Conservation (phyloP, 2,888 invertebrate species). For the Brachylomia viminalis region DNA sequence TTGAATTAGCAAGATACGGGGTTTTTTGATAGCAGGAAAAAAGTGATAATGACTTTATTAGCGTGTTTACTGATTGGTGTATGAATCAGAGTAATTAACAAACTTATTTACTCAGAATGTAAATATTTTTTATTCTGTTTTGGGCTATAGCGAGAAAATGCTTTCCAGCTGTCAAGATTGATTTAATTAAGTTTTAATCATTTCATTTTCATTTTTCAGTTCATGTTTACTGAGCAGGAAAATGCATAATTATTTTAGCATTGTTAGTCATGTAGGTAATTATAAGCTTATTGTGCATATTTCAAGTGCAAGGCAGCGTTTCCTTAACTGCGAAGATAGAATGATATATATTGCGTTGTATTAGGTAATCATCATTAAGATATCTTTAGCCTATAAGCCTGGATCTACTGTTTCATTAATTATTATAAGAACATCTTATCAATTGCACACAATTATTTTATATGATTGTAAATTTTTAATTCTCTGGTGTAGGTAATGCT, state of each 20-base stretch:
- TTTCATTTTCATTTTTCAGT: too few relatives aligned
- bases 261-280: not conserved
- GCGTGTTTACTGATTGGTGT: not conserved
- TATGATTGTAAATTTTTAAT: not conserved
- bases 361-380: constrained; percentile 12
- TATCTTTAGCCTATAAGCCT: not conserved
- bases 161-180: not conserved
- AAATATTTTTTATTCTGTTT: not conserved
- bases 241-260: constrained; percentile 3
- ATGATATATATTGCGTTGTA: constrained; percentile 23
- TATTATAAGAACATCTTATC: not conserved
- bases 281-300: not conserved
- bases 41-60: not conserved
- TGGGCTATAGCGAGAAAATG: not conserved
- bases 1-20: constrained; percentile 23
- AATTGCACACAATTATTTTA: not conserved
- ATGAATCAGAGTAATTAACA: not conserved
- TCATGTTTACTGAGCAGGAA: not conserved
- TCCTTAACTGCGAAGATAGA: not conserved
- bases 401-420: constrained; percentile 6
- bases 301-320: constrained; percentile 23
- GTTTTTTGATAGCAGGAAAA: constrained; percentile 9
- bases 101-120: not conserved
- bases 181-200: not conserved
- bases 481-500: not conserved